Evolutionary conservation across 2,113 vertebrate genomes (phyloP), one percentile per base, ranked within the genome.

Genomic region (Passer montanus): DNA sequence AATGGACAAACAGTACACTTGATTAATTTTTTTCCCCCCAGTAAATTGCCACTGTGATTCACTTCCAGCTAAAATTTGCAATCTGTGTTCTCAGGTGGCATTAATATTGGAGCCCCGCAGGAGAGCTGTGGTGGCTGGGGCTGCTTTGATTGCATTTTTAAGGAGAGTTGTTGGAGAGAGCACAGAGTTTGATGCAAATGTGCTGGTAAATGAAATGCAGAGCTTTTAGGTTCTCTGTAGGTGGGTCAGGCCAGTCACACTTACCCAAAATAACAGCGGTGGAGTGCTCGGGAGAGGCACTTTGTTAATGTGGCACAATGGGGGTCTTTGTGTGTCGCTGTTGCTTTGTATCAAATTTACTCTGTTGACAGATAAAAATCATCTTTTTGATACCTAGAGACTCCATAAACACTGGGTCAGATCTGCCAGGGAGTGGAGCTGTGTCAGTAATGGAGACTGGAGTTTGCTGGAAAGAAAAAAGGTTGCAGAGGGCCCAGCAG

Each of bases 41-140:
- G 66, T 89, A 87, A 94, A 90, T 84, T 97, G 89, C 84, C 59
- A 39, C 82, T 62, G 70, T 82, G 92, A 95, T 97, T 93, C 82
- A 96, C 77, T 93, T 96, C 90, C 86, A 97, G 92, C 88, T 96
- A 94, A 94, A 88, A 96, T 94, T 90, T 92, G 83, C 94, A 92
- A 68, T 95, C 91, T 95, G 90, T 82, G 84, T 77, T 95, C 94
- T 97, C 84, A 91, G 90, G 92, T 96, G 94, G 91, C 83, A 74
- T 96, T 96, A 97, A 93, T 96, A 94, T 52, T n/a, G 58, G 84
- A 93, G 74, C 87, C 92, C 85, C 12, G 87, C 92, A 90, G 92
- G 96, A 76, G 85, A 89, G 80, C 87, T 56, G 43, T 37, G 92
- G 58, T 8, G 55, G 68, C 94, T 92, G 89, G 93, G 66, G 90